These are phyloP conservation scores for Leptoclinus maculatus DNA, from an alignment of 2,797 vertebrate genomes.

Conservation along the genomic window DNA sequence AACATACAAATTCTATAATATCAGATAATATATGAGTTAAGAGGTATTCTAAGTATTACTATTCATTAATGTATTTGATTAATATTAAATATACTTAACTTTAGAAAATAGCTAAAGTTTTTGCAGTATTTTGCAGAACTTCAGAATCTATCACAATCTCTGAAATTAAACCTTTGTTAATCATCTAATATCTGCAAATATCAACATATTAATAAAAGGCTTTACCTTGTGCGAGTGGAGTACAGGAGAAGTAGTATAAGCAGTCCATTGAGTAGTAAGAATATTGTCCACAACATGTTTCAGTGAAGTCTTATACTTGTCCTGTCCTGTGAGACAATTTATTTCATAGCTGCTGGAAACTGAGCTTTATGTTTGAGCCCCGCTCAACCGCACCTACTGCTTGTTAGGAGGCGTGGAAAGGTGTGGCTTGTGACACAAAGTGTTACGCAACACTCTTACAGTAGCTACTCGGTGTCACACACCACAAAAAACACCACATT, in stretches of 20 bases:
- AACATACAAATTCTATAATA: not conserved
- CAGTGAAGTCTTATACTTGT: slow-evolving; percentile 6
- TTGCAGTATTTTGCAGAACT: not conserved
- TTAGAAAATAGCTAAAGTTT: not conserved
- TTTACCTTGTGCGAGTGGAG: slow-evolving; percentile 77
- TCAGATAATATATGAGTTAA: not conserved
- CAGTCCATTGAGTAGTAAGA: slow-evolving; percentile 66
- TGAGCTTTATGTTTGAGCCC: slow-evolving; percentile 36
- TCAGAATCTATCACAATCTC: not conserved
- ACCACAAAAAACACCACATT: not conserved
- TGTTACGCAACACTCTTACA: slow-evolving; percentile 46
- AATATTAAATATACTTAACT: not conserved
- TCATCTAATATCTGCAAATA: not conserved
- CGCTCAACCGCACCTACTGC: slow-evolving; percentile 14
- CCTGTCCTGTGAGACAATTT: slow-evolving; percentile 14
- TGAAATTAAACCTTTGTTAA: not conserved
- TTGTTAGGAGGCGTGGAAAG: slow-evolving; percentile 62
- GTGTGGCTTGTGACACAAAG: slow-evolving; percentile 63
- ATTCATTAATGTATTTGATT: not conserved
- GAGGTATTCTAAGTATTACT: not conserved
- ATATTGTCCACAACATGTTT: slow-evolving; percentile 75
- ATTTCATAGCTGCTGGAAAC: slow-evolving; percentile 17
- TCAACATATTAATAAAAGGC: not conserved
- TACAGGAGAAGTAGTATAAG: slow-evolving; percentile 63
- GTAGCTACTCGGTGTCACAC: not conserved